Conservation (phyloP, 2,113 vertebrate species). For the Eolophus roseicapilla region DNA sequence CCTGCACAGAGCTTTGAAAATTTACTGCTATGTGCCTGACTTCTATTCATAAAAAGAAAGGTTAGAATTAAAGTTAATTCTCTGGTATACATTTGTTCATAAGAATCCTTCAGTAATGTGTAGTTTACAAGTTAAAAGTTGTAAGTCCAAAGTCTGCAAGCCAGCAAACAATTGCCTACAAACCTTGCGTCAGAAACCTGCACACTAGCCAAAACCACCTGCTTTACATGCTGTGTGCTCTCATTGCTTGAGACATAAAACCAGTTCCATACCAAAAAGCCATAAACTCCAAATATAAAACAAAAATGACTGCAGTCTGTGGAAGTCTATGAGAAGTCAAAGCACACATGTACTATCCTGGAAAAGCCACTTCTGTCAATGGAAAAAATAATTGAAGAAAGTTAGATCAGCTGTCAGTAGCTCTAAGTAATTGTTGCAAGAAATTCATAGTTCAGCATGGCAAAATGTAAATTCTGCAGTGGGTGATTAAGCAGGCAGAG, state of each 20-base stretch:
- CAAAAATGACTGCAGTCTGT: neutral
- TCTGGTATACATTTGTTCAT: neutral
- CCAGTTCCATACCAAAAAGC: neutral
- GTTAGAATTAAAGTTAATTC: conserved; percentile 24
- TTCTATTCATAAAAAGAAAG: conserved; percentile 25
- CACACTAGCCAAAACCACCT: neutral
- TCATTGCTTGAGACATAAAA: neutral
- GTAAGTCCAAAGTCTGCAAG: neutral
- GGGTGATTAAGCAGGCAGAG: neutral
- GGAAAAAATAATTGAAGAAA: neutral
- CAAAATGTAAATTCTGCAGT: neutral
- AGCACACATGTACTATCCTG: neutral
- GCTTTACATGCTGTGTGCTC: neutral
- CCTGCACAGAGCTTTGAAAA: conserved; percentile 23
- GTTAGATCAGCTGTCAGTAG: neutral
- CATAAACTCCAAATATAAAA: neutral
- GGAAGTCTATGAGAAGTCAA: neutral
- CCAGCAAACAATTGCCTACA: neutral
- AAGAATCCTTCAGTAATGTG: neutral
- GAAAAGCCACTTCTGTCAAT: neutral
- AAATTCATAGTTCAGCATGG: neutral
- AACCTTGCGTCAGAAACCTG: neutral
- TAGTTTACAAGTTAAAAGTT: neutral
- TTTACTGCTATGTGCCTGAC: neutral
- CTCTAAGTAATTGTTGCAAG: neutral